Base-by-base conservation (phyloP, 2,797 vertebrate genomes). In the Gallinago stenura region DNA sequence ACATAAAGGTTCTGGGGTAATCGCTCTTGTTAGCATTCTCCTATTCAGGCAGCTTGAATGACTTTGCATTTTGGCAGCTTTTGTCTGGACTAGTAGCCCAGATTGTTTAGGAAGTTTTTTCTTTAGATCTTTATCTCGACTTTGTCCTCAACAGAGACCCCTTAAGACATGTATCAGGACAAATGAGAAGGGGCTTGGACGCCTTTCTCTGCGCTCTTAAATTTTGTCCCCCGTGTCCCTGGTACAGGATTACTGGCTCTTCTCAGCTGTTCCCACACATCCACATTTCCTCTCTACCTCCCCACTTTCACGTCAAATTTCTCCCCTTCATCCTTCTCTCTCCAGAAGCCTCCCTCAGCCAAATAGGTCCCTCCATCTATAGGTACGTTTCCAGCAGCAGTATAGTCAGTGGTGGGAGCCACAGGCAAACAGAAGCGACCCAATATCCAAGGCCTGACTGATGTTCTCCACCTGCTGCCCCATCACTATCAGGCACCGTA, bases 51-150 rank as follows among this genome's bases (percentile, higher is more conserved):
- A 60, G 50, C 31, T 35, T 62, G 46, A 91, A 76, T 64, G 76
- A 78, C 51, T 83, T 87, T 37, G 70, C 39, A 54, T 82, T 24
- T 76, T 69, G 31, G 41, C 46, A 43, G 22, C 24, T 94, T 93
- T 95, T 75, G 37, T 82, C 83, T 90, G 43, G 35, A 33, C 41
- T 72, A 35, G 75, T 22, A 90, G 45, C 43, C 22, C 53, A 61
- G 26, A 60, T 31, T 77, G 51, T 53, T 80, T 25, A 82, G 91
- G 60, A 94, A 91, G 53, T 35, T 92, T 94, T 91, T 89, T 8
- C 77, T 95, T 93, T 90, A 80, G 66, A 64, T 83, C 53, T 90
- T 86, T 82, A 73, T 88, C 73, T 89, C 48, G 21, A 13, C 51
- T 82, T 92, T 70, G 25, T 57, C 41, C 50, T 92, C 54, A 72